Conservation (phyloP, 1,140 invertebrate genomes). For the Nasonia giraulti region DNA sequence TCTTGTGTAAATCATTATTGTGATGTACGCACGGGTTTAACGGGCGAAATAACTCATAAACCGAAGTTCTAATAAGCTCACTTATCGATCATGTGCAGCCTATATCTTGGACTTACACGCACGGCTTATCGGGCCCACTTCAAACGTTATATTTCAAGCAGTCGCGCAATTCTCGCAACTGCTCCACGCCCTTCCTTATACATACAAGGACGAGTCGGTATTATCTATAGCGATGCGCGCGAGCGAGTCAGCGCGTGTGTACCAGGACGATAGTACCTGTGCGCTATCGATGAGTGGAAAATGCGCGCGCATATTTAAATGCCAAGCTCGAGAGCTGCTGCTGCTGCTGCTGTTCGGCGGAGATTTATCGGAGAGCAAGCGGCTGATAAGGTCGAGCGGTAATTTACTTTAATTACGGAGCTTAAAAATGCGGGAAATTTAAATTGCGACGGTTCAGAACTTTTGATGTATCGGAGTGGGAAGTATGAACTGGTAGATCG, state of each 20-base stretch:
- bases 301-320: neutral
- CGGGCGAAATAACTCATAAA: no score
- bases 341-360: neutral
- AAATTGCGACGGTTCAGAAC: no score
- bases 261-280: neutral
- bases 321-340: neutral
- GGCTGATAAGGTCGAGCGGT: neutral
- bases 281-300: neutral
- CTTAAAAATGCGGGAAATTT: neutral
- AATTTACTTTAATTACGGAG: slow-evolving; percentile 24
- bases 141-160: slow-evolving; percentile 19
- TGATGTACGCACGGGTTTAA: no score
- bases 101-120: slow-evolving; percentile 11
- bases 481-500: no score
- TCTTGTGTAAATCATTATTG: no score
- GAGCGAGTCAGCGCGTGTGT: neutral
- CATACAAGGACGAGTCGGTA: neutral
- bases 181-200: neutral
- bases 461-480: no score
- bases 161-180: neutral
- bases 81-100: neutral
- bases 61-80: no score
- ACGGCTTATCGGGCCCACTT: slow-evolving; percentile 12
- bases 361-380: neutral
- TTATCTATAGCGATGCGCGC: neutral